phyloP scores from a whole-genome alignment of 2,113 vertebrate species.

The Rhea pennata region DNA sequence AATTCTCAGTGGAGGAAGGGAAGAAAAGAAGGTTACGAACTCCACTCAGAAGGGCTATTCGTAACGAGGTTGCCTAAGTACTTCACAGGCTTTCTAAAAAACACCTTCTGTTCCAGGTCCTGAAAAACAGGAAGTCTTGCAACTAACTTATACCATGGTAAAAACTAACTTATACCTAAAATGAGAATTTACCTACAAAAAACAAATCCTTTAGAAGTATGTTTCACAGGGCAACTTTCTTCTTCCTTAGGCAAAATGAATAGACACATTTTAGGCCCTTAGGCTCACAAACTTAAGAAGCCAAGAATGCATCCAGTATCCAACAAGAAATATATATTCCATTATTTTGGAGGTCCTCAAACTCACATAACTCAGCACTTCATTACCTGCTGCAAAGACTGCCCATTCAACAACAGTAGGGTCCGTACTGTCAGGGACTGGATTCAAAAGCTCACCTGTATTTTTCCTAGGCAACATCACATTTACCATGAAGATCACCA shows the following conservation, averaged over 20 bases:
- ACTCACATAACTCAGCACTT: background rate
- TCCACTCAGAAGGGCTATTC: background rate
- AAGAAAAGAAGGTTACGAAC: background rate
- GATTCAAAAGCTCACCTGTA: background rate
- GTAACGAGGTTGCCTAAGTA: background rate
- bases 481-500: background rate
- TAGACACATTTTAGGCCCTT: too few species aligned
- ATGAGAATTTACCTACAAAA: background rate
- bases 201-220: background rate
- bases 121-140: background rate
- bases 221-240: background rate
- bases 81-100: background rate
- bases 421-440: background rate
- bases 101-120: background rate
- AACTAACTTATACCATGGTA: background rate
- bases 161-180: background rate
- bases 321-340: accelerated
- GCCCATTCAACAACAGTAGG: background rate
- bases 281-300: background rate
- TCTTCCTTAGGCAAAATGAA: background rate
- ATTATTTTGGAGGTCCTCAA: background rate
- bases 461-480: background rate
- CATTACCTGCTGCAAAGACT: background rate
- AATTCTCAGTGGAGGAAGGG: background rate
- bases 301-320: background rate